phyloP scores from a whole-genome alignment of 92 coral and sea anemone species.

The Hydrozoanthus gracilis region DNA sequence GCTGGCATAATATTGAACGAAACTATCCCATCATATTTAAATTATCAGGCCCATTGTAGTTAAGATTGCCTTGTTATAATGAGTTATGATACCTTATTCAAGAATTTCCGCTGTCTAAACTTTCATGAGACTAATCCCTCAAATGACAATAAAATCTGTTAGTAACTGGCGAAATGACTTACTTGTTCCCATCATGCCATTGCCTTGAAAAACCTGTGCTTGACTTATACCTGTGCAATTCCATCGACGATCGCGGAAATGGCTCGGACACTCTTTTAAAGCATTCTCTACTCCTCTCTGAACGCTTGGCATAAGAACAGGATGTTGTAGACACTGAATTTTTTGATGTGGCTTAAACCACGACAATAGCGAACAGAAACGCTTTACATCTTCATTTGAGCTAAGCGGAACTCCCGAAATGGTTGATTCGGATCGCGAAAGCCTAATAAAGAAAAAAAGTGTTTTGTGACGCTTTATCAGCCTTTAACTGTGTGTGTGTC shows the following conservation, averaged over 20 bases:
- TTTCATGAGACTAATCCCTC: slow-evolving; percentile 36
- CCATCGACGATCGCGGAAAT: slow-evolving; percentile 83
- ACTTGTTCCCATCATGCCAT: slow-evolving; percentile 83
- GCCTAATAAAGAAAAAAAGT: slow-evolving; percentile 55
- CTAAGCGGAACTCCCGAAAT: slow-evolving; percentile 8
- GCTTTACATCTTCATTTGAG: slow-evolving; percentile 42
- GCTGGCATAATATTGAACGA: slow-evolving; percentile 22
- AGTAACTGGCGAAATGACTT: slow-evolving; percentile 42
- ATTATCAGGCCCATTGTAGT: slow-evolving; percentile 27
- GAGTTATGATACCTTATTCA: slow-evolving; percentile 27
- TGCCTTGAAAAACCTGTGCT: slow-evolving; percentile 78
- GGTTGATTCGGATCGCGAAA: not conserved
- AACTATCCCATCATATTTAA: slow-evolving; percentile 23
- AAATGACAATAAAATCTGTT: slow-evolving; percentile 52
- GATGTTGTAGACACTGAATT: slow-evolving; percentile 60
- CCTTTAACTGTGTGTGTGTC: slow-evolving; percentile 26
- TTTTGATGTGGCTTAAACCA: slow-evolving; percentile 80
- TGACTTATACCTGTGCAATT: slow-evolving; percentile 88
- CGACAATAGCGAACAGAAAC: slow-evolving; percentile 60
- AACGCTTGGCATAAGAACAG: slow-evolving; percentile 64
- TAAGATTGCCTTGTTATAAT: slow-evolving; percentile 13
- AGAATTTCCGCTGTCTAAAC: slow-evolving; percentile 51
- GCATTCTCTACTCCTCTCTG: slow-evolving; percentile 83
- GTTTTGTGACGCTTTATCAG: not conserved
- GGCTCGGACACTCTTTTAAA: slow-evolving; percentile 79